phyloP scores from a whole-genome alignment of 2,797 vertebrate species.

The Epinephelus awoara region DNA sequence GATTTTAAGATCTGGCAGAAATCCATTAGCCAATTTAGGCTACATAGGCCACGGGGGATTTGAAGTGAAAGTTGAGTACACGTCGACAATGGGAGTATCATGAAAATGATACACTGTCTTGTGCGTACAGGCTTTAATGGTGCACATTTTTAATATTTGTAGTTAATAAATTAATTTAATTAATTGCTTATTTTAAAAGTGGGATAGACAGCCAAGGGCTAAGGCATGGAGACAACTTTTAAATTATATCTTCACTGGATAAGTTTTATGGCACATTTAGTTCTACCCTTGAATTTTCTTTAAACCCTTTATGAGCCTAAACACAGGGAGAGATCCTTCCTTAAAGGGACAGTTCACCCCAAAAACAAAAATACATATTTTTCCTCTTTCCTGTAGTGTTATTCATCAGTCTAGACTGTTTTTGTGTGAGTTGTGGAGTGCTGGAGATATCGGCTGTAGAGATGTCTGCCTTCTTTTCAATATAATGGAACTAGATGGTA shows the following conservation, averaged over 20 bases:
- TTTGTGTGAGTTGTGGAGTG: too few species aligned
- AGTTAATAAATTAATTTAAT: conserved; percentile 10
- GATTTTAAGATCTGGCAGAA: conserved; percentile 73
- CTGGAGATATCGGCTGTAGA: too few species aligned
- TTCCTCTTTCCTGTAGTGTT: too few species aligned
- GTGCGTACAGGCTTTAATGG: background rate
- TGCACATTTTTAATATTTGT: background rate
- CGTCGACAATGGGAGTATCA: background rate
- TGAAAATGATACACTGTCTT: conserved; percentile 4
- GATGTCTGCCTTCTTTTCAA: too few species aligned
- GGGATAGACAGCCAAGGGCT: background rate
- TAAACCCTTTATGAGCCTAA: background rate
- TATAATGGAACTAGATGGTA: too few species aligned
- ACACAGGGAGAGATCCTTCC: background rate
- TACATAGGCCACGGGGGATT: conserved; percentile 49
- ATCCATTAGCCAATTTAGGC: conserved; percentile 56
- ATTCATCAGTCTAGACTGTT: too few species aligned
- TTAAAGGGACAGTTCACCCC: background rate
- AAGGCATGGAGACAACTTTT: background rate
- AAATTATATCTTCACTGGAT: conserved; percentile 4
- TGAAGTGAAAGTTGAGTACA: conserved; percentile 44
- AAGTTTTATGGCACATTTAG: background rate
- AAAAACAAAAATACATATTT: too few species aligned
- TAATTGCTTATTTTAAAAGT: background rate
- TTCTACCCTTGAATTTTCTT: background rate